A percentile compares a stretch with the other conserved stretches of the same genome.
Evolutionary conservation across 2,888 invertebrate species (phyloP).

Genomic region (Rhogogaster chlorosoma): DNA sequence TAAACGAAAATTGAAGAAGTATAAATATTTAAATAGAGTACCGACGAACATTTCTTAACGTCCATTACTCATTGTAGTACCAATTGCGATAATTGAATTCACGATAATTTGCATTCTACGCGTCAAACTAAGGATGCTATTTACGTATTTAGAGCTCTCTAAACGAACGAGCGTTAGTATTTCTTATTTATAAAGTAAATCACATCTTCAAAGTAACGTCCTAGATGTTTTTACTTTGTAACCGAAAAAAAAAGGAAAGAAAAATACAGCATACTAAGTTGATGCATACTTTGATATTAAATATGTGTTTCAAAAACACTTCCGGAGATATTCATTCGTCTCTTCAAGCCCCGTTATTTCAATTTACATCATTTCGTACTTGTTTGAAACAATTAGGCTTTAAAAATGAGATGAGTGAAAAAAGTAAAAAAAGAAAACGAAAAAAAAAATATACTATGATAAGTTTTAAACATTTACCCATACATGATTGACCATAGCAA

Average conservation of each 20-base stretch:
- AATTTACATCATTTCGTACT: conserved; percentile 38
- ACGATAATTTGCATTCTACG: conserved; percentile 25
- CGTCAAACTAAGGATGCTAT: conserved; percentile 39
- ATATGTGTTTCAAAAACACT: conserved; percentile 46
- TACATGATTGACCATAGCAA: conserved; percentile 48
- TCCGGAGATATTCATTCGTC: conserved; percentile 48
- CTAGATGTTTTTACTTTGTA: conserved; percentile 36
- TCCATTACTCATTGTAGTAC: conserved; percentile 37
- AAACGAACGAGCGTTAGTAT: conserved; percentile 39
- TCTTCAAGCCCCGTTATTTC: conserved; percentile 52
- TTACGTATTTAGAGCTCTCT: conserved; percentile 39
- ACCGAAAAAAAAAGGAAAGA: neutral
- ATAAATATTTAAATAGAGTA: conserved; percentile 44
- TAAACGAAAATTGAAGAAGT: conserved; percentile 6
- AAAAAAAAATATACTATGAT: conserved; percentile 45
- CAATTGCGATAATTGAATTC: conserved; percentile 31
- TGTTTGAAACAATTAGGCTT: conserved; percentile 41
- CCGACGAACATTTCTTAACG: conserved; percentile 28
- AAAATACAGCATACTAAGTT: neutral
- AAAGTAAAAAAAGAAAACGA: neutral
- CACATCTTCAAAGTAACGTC: conserved; percentile 12
- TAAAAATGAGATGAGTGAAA: conserved; percentile 4
- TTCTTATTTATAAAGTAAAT: conserved; percentile 35
- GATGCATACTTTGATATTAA: conserved; percentile 28
- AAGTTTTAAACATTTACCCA: conserved; percentile 55